Evolutionary conservation across 2,888 invertebrate genomes (phyloP), one percentile per base, ranked within the genome.

Genomic region (Macaria liturata): DNA sequence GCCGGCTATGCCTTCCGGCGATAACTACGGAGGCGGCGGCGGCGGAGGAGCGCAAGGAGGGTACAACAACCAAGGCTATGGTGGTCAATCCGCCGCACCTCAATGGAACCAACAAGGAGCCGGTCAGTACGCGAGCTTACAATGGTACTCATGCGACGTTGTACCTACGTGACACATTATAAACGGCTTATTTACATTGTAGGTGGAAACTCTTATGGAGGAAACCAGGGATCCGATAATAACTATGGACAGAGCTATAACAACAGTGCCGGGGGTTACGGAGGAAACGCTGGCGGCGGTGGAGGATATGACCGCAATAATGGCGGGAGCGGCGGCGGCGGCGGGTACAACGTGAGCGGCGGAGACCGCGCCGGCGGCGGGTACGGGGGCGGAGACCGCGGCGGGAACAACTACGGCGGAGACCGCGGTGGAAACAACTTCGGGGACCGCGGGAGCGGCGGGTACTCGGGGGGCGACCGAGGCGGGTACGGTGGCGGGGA

Each of bases 401-500:
- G 80, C 9, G 81, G 83, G 61, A 82, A 84, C 32, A 76, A 72
- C 64, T 84, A 84, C 64, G 80, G 84, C 39, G 77, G 80, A 34
- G 89, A 92, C 50, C 85, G 92, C 54, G 78, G 92, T 54, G 78
- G 86, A 9, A 76, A 81, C 60, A 80, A 69, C 64, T 86, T 86
- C 61, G 84, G 92, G 47, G 86, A 91, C 46, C 76, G 91, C 44
- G 86, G 91, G 6, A 76, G 86, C 62, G 74, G 86, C 57, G 81
- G 87, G 65, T 87, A 86, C 67, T 83, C 84, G 32, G 78, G 88
- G 55, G 89, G 80, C 69, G 93, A 82, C 70, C 85, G 93, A 49
- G 86, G 92, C 45, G 86, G 90, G 61, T 87, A 84, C 70, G 88
- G 90, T 43, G 88, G 91, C 68, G 85, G 89, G 65, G 89, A 91